Evolutionary conservation across 2,113 vertebrate species (phyloP).

Genomic region (Micromys minutus): DNA sequence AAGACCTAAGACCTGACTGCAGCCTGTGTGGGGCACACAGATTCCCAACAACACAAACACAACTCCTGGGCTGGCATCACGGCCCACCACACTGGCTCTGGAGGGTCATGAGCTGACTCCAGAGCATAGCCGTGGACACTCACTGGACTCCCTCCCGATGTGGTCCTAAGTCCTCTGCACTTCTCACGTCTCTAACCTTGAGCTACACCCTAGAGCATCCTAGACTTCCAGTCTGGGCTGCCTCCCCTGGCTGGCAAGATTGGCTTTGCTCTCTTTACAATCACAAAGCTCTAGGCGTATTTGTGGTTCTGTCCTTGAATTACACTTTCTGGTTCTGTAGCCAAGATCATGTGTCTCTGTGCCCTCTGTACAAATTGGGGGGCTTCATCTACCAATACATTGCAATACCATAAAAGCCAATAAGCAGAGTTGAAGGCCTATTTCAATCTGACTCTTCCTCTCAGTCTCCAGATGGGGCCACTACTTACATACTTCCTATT

Average conservation of each 20-base stretch:
- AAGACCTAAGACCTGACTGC: rapidly evolving
- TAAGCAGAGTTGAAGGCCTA: not conserved
- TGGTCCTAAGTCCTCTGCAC: not conserved
- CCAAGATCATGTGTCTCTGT: not conserved
- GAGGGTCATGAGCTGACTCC: not conserved
- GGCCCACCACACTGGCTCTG: not conserved
- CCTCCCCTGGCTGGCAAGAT: not conserved
- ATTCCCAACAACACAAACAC: rapidly evolving
- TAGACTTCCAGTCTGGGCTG: not conserved
- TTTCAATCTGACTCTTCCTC: not conserved
- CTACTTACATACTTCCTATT: not conserved
- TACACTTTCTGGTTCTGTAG: not conserved
- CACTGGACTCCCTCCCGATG: not conserved
- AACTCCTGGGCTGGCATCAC: not conserved
- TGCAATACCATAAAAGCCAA: not conserved
- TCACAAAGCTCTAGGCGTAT: not conserved
- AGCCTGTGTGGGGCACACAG: not conserved
- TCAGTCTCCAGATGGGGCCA: not conserved
- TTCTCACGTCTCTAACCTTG: not conserved
- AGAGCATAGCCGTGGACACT: not conserved
- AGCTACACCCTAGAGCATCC: not conserved
- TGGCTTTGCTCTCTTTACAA: not conserved
- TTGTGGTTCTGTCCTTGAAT: not conserved
- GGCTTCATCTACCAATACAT: not conserved
- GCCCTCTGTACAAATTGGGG: not conserved